Conservation (phyloP, 2,888 invertebrate species). For the Altica lythri region DNA sequence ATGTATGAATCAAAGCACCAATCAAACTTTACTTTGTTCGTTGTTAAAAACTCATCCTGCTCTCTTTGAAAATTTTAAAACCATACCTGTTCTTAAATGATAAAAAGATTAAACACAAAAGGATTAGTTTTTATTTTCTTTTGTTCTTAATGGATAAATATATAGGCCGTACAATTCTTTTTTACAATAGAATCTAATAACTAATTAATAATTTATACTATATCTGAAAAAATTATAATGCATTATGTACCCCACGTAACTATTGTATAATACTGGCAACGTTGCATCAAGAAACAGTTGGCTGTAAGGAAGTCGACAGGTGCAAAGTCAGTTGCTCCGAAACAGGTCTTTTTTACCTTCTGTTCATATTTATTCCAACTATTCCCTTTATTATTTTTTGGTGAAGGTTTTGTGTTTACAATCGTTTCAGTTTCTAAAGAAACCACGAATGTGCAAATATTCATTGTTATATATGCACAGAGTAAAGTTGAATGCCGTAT, state of each 20-base stretch:
- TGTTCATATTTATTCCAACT: slow-evolving; percentile 31
- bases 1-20: too few relatives aligned
- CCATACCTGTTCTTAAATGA: too few relatives aligned
- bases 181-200: too few relatives aligned
- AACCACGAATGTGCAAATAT: background rate
- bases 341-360: slow-evolving; percentile 43
- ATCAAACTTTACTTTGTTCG: too few relatives aligned
- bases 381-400: background rate
- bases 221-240: background rate
- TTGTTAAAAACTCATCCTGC: too few relatives aligned
- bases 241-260: background rate
- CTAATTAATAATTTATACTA: too few relatives aligned
- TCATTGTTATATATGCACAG: background rate
- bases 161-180: too few relatives aligned
- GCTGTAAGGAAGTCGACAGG: slow-evolving; percentile 43
- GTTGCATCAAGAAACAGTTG: slow-evolving; percentile 41
- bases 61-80: too few relatives aligned
- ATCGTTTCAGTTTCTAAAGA: background rate
- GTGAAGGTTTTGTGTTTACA: background rate
- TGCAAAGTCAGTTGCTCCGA: slow-evolving; percentile 45
- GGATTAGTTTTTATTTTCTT: too few relatives aligned
- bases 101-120: too few relatives aligned
- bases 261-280: slow-evolving; percentile 28
- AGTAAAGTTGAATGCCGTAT: background rate
- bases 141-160: too few relatives aligned